Base-by-base conservation (phyloP, 2,113 vertebrate species). In the Formicarius rufipectus region DNA sequence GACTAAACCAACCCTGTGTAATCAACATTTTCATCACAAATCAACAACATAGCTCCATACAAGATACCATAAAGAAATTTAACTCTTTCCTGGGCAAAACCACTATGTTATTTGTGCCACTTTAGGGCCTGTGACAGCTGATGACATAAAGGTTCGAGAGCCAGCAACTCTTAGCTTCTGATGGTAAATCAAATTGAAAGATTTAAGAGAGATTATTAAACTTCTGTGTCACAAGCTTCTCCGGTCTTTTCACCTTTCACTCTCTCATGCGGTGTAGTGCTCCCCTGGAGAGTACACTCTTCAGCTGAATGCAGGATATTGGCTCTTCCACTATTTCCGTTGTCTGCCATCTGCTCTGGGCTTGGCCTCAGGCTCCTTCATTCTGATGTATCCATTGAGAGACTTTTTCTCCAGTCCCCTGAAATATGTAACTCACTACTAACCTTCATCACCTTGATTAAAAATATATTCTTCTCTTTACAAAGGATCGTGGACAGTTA, bases 281-380 rank as follows among this genome's bases (percentile, higher is more conserved):
- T 89, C 7, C 30, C 79, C 71, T 82, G 52, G 44, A 81, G 58
- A 55, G 9, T 37, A 40, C 24, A 50, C 15, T 55, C 21, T 59
- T 33, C 30, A 83, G 82, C 42, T 19, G 39, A 95, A n/a, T 4
- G 59, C 84, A 49, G 28, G 39, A 37, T 39, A 71, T 81, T 8
- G 30, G 20, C 39, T 89, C 42, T 58, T 91, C 52, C 8, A 14
- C 31, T 71, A 13, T 81, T 89, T 82, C 44, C 47, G 67, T 35
- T 74, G 1, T 47, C 35, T 91, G 21, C 19, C 21, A 93, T 90
- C 74, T 87, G 66, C 95, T 93, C 84, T 73, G 53, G 71, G 82
- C 74, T 76, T 94, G 87, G 82, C 87, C 74, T 94, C 58, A 53
- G 84, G 87, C 69, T 87, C 37, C 77, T 93, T 84, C 35, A 47